These are phyloP conservation scores for Mus pahari DNA, from an alignment of 2,113 vertebrate species.

Conservation along the genomic window DNA sequence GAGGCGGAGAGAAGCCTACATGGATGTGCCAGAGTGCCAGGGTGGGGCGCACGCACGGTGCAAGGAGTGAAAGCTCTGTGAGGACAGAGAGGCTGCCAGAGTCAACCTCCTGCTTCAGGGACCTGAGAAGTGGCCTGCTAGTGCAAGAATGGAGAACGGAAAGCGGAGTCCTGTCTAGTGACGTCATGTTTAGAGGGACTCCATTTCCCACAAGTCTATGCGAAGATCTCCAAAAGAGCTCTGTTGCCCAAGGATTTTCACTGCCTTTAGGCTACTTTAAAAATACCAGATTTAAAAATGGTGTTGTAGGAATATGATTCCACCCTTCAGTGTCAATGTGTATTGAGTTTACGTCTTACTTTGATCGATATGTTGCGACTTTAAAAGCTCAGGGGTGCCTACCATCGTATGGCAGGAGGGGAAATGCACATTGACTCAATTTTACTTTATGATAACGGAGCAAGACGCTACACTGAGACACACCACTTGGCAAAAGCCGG, in stretches of 20 bases:
- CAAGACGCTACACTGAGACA: too few relatives aligned
- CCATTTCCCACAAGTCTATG: not conserved
- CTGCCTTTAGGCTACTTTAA: not conserved
- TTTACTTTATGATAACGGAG: not conserved
- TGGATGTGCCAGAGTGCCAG: too few relatives aligned
- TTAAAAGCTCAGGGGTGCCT: not conserved
- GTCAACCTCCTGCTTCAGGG: not conserved
- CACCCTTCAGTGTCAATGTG: not conserved
- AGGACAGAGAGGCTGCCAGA: not conserved
- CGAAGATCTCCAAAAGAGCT: too few relatives aligned
- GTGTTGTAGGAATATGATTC: not conserved
- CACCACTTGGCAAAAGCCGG: too few relatives aligned
- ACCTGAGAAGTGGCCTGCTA: not conserved
- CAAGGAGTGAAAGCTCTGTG: not conserved
- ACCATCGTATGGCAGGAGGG: not conserved
- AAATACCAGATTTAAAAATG: not conserved
- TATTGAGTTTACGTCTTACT: not conserved
- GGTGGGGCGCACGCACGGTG: too few relatives aligned
- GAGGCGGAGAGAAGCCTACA: not conserved
- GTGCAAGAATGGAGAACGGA: not conserved
- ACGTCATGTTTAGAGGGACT: not conserved
- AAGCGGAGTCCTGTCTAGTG: not conserved
- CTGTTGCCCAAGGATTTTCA: not conserved
- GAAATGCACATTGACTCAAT: not conserved
- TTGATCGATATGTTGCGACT: too few relatives aligned